Percentiles rank a stretch among this genome's conserved stretches.
Conservation (phyloP, 2,113 vertebrate genomes). For the Zosterops japonicus region DNA sequence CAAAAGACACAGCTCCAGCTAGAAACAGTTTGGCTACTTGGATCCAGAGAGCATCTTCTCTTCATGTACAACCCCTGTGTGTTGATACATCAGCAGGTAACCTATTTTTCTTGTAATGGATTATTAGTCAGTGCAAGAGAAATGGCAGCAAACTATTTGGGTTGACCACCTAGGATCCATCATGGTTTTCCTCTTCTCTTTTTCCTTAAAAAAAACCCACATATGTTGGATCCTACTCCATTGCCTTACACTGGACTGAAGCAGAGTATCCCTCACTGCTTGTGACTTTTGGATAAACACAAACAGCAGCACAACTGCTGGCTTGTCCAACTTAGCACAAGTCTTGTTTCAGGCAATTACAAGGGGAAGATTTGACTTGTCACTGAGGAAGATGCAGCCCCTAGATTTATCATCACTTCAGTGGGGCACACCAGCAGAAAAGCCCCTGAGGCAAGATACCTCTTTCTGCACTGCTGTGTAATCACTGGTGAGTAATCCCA, state of each 20-base stretch:
- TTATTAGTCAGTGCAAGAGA: neutral
- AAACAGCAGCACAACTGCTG: neutral
- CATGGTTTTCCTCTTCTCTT: neutral
- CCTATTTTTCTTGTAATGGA: neutral
- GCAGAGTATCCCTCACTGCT: neutral
- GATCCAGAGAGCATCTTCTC: neutral
- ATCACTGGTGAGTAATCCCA: neutral
- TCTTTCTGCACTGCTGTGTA: neutral
- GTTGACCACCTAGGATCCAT: neutral
- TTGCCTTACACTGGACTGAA: neutral
- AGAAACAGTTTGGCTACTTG: neutral
- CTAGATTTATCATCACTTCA: neutral
- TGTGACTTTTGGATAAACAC: neutral
- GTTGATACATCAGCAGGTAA: neutral
- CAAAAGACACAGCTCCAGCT: neutral
- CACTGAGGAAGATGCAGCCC: neutral
- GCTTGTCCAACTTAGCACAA: neutral
- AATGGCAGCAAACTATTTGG: neutral
- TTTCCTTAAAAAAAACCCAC: neutral
- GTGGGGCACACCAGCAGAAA: neutral
- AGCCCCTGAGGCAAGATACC: fast-evolving
- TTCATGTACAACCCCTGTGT: fast-evolving
- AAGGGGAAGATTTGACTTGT: neutral
- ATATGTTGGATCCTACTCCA: neutral
- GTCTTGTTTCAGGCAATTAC: neutral